These are phyloP conservation scores for Dromaius novaehollandiae DNA, from an alignment of 2,113 vertebrate genomes.

Conservation along the genomic window DNA sequence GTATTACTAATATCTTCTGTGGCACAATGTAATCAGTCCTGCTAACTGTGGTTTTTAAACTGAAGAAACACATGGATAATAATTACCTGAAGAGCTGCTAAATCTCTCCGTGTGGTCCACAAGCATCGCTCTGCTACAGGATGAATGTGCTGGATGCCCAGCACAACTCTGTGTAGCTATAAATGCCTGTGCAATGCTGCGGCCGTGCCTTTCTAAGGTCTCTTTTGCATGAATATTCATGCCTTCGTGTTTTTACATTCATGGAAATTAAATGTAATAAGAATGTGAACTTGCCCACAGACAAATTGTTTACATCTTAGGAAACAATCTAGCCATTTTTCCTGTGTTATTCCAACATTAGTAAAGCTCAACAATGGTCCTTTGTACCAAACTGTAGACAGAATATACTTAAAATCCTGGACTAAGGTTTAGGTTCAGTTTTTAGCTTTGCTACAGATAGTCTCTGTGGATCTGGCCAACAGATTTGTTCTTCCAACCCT, in stretches of 20 bases:
- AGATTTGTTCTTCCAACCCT: background rate
- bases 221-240: conserved; percentile 10
- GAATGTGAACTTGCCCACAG: background rate
- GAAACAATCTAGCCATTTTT: background rate
- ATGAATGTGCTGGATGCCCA: background rate
- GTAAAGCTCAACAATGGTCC: background rate
- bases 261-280: background rate
- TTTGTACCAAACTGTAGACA: background rate
- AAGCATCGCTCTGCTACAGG: background rate
- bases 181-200: background rate
- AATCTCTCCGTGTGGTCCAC: background rate
- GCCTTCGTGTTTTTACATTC: background rate
- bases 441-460: background rate
- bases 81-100: background rate
- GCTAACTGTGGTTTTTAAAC: background rate
- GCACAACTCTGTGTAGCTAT: background rate
- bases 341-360: background rate
- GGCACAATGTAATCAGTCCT: background rate
- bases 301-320: background rate
- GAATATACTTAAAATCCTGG: background rate
- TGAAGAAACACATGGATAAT: background rate
- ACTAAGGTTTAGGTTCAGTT: background rate
- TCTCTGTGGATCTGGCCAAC: background rate
- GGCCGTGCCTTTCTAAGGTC: background rate
- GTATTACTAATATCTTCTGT: background rate